Conservation (phyloP, 2,888 invertebrate genomes). For the Alcis repandata region DNA sequence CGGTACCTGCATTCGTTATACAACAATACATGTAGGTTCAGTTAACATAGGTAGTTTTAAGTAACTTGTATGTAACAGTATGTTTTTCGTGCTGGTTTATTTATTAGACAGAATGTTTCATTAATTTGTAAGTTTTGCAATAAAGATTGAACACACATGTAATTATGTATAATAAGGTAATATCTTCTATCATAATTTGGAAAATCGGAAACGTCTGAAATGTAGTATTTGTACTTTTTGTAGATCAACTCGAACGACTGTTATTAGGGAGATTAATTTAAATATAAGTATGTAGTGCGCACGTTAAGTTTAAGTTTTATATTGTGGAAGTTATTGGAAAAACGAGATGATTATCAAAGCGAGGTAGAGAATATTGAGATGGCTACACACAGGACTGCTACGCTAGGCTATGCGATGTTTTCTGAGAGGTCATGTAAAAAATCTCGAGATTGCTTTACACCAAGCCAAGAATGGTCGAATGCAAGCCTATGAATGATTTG, state of each 20-base stretch:
- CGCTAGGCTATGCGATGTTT: not conserved
- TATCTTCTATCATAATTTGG: not conserved
- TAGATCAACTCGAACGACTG: conserved; percentile 82
- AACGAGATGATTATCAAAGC: not conserved
- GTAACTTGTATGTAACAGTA: conserved; percentile 58
- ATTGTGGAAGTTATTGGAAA: conserved; percentile 49
- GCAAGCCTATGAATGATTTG: not conserved
- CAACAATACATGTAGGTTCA: conserved; percentile 67
- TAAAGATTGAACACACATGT: conserved; percentile 1
- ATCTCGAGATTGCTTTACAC: not conserved
- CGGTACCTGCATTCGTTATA: conserved; percentile 77
- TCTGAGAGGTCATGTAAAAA: not conserved
- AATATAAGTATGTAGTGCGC: conserved; percentile 77
- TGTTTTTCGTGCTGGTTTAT: conserved; percentile 74
- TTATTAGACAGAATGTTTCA: conserved; percentile 66
- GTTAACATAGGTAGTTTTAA: conserved; percentile 67
- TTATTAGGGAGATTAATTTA: conserved; percentile 80
- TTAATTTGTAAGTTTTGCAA: conserved; percentile 12
- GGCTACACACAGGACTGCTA: conserved; percentile 10
- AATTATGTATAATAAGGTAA: conserved; percentile 9
- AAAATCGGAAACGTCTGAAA: conserved; percentile 28
- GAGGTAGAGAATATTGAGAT: conserved; percentile 3
- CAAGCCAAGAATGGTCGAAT: not conserved
- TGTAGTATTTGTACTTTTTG: conserved; percentile 55
- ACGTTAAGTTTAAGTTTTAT: conserved; percentile 71